Conservation (phyloP, 2,113 vertebrate genomes). For the Syngnathoides biaculeatus region DNA sequence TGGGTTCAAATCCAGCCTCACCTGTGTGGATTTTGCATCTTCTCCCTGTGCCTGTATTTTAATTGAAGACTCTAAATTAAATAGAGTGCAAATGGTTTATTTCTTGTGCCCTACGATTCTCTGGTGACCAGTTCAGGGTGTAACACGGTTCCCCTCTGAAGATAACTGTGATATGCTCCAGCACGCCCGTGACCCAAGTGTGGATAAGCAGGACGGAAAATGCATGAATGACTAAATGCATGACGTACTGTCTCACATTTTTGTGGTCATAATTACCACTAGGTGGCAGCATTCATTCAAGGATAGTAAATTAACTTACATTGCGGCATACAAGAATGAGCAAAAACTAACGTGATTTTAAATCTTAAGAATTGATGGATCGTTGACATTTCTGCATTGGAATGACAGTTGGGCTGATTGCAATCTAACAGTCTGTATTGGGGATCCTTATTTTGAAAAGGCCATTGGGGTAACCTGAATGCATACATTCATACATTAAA, state of each 20-base stretch:
- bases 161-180: neutral
- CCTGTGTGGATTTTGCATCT: no score
- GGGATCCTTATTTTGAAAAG: neutral
- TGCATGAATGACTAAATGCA: neutral
- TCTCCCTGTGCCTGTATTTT: no score
- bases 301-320: neutral
- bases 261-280: conserved; percentile 19
- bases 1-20: no score
- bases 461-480: neutral
- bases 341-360: neutral
- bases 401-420: neutral
- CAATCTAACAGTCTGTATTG: neutral
- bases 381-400: neutral
- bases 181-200: no score
- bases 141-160: no score
- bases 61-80: no score
- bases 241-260: conserved; percentile 6
- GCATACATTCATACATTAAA: neutral
- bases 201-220: no score
- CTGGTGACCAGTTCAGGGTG: no score
- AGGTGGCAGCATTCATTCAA: conserved; percentile 40
- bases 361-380: neutral
- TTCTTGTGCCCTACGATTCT: no score
- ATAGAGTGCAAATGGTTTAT: no score
- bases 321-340: neutral